These are phyloP conservation scores for Drosophila incognita DNA, from an alignment of 2,888 invertebrate species.

Conservation along the genomic window DNA sequence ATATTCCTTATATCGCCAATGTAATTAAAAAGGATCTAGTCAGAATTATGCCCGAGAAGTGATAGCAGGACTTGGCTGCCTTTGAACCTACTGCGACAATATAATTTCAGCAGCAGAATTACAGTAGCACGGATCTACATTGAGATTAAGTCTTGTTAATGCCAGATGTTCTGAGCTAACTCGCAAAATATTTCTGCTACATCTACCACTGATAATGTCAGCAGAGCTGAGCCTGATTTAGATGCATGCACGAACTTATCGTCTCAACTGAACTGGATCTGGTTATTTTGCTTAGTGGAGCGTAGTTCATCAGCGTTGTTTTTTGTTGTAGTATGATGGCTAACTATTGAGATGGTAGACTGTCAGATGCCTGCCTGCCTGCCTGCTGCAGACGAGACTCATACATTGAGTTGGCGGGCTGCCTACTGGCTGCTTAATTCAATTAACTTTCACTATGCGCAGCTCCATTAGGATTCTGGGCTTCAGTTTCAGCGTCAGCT, in stretches of 20 bases:
- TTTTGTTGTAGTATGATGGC: neutral
- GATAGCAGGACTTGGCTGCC: neutral
- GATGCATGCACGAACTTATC: neutral
- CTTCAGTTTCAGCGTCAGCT: slow-evolving; percentile 23
- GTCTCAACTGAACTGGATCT: neutral
- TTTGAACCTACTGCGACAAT: neutral
- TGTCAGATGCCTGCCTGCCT: neutral
- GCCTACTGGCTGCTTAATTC: slow-evolving; percentile 45
- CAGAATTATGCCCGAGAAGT: neutral
- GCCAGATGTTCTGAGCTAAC: neutral
- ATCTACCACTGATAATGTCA: slow-evolving; percentile 2
- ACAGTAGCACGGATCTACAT: neutral
- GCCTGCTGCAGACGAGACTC: slow-evolving; percentile 7
- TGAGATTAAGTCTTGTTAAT: neutral
- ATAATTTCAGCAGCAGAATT: neutral
- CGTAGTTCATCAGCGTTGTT: slow-evolving; percentile 14
- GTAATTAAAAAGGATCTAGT: neutral
- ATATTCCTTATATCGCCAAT: neutral
- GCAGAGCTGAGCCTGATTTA: slow-evolving; percentile 1
- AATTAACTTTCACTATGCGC: slow-evolving; percentile 61
- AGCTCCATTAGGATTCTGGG: slow-evolving; percentile 45
- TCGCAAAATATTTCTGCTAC: neutral
- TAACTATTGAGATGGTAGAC: slow-evolving; percentile 10
- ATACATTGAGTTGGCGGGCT: slow-evolving; percentile 15
- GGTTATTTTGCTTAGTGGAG: neutral